These are phyloP conservation scores for Aphis gossypii DNA, from an alignment of 1,140 invertebrate genomes.

Conservation along the genomic window DNA sequence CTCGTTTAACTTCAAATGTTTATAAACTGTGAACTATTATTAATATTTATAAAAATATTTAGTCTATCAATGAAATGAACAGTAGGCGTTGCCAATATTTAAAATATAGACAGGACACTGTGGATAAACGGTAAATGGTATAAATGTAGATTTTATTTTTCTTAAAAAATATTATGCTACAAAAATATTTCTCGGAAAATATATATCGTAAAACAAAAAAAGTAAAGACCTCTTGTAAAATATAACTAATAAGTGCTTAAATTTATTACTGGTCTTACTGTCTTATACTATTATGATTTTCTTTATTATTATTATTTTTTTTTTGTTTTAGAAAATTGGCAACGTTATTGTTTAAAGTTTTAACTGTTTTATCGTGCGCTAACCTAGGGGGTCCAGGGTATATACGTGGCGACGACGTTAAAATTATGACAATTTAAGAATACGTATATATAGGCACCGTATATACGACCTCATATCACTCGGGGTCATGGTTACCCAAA, in stretches of 20 bases:
- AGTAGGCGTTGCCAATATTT: neutral
- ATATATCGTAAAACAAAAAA: neutral
- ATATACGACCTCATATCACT: neutral
- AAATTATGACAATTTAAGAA: neutral
- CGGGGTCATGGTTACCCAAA: conserved; percentile 25
- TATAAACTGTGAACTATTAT: neutral
- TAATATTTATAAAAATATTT: neutral
- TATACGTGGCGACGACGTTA: neutral
- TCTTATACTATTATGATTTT: neutral
- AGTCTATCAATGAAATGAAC: neutral
- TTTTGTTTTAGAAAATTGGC: neutral
- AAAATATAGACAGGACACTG: neutral
- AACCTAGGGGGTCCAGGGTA: neutral
- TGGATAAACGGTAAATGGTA: neutral
- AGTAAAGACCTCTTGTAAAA: neutral
- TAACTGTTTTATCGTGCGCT: neutral
- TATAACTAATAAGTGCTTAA: neutral
- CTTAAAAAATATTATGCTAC: neutral
- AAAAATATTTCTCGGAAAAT: neutral
- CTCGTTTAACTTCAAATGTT: neutral
- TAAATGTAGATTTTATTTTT: neutral
- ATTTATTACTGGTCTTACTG: neutral
- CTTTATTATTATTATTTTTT: neutral
- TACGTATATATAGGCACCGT: neutral
- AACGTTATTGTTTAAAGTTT: neutral